Evolutionary conservation across 2,113 vertebrate genomes (phyloP).

Genomic region (Ginglymostoma cirratum): DNA sequence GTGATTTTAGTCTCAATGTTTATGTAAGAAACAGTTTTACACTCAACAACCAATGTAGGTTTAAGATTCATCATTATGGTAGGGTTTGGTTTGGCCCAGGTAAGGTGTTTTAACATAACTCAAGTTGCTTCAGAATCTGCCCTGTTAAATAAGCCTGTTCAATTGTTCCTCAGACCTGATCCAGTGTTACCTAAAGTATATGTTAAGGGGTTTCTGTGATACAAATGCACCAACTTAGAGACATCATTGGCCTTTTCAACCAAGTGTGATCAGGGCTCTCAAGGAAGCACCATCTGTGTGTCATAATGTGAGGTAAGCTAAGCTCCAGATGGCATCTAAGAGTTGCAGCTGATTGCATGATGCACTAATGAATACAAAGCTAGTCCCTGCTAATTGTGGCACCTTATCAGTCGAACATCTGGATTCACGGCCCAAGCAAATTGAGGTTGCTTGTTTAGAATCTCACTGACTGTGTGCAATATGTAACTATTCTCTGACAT

Average conservation of each 20-base stretch:
- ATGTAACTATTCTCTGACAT: not conserved
- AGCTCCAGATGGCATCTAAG: constrained; percentile 48
- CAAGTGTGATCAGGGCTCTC: constrained; percentile 5
- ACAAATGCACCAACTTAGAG: not conserved
- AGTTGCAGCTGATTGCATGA: constrained; percentile 46
- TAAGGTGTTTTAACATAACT: not conserved
- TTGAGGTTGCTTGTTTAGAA: constrained; percentile 42
- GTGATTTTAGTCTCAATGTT: not conserved
- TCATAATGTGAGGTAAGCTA: constrained; percentile 40
- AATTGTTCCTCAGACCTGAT: not conserved
- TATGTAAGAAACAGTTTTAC: not conserved
- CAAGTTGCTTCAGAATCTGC: not conserved
- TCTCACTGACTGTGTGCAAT: constrained; percentile 29
- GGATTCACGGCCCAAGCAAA: constrained; percentile 32
- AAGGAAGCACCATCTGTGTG: constrained; percentile 45
- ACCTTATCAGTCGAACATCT: constrained; percentile 44
- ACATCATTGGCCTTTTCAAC: not conserved
- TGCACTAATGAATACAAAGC: constrained; percentile 45
- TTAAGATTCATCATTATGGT: not conserved
- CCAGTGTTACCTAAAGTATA: not conserved
- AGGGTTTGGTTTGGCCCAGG: not conserved
- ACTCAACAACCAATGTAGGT: not conserved
- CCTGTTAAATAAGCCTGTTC: not conserved
- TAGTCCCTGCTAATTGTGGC: constrained; percentile 41
- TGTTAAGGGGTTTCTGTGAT: not conserved